Evolutionary conservation across 2,888 invertebrate genomes (phyloP).

Genomic region (Coenonympha glycerion): DNA sequence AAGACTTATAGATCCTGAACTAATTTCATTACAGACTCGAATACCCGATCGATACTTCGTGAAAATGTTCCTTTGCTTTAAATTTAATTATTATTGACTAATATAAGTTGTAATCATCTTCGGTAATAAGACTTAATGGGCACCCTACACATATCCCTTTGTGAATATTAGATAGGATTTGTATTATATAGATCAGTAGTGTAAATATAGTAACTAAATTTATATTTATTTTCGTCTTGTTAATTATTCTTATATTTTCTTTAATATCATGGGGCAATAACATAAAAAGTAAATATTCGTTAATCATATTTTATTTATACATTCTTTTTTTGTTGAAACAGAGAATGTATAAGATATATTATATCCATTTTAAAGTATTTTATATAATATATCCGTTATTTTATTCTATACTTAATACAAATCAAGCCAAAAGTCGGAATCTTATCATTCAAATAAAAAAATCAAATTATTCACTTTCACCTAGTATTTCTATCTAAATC

Average conservation of each 20-base stretch:
- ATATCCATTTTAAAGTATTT: neutral
- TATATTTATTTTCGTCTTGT: conserved; percentile 31
- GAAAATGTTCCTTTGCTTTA: conserved; percentile 57
- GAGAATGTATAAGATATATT: neutral
- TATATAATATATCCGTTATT: too few relatives aligned
- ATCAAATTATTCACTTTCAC: too few relatives aligned
- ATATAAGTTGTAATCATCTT: conserved; percentile 58
- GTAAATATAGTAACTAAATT: conserved; percentile 58
- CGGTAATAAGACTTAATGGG: conserved; percentile 60
- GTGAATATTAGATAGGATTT: conserved; percentile 67
- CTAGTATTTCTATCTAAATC: too few relatives aligned
- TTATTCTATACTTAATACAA: too few relatives aligned
- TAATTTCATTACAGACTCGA: conserved; percentile 27
- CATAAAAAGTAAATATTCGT: conserved; percentile 52
- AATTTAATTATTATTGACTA: too few relatives aligned
- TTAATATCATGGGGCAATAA: conserved; percentile 64
- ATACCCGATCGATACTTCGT: conserved; percentile 43
- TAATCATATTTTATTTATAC: conserved; percentile 54
- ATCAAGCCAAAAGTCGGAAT: too few relatives aligned
- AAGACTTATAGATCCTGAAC: too few relatives aligned
- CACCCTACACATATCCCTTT: conserved; percentile 68
- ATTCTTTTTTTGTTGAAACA: conserved; percentile 35
- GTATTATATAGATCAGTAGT: conserved; percentile 70
- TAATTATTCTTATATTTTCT: conserved; percentile 32
- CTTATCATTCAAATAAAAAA: too few relatives aligned